Conservation (phyloP, 2,113 vertebrate genomes). For the Apeltes quadracus region DNA sequence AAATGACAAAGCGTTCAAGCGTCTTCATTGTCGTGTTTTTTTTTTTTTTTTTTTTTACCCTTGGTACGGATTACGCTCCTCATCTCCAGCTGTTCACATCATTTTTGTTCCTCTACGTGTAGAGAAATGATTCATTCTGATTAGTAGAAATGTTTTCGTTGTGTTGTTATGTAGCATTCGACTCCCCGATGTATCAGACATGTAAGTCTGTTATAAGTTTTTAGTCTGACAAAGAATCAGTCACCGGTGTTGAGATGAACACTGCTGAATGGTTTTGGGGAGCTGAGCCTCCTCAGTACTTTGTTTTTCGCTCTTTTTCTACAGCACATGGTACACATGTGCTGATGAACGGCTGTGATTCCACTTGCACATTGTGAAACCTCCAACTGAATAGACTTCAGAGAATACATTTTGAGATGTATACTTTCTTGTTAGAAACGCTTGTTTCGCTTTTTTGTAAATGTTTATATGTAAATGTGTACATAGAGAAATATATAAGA, state of each 20-base stretch:
- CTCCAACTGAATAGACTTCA: slow-evolving; percentile 57
- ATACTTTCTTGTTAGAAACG: slow-evolving; percentile 48
- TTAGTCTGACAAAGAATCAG: not conserved
- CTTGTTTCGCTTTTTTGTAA: slow-evolving; percentile 62
- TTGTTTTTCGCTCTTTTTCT: slow-evolving; percentile 26
- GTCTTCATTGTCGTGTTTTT: slow-evolving; percentile 11
- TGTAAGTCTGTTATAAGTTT: not conserved
- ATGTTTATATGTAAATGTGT: slow-evolving; percentile 80
- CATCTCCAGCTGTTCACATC: slow-evolving; percentile 14
- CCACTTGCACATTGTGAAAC: slow-evolving; percentile 39
- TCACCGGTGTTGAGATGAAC: not conserved
- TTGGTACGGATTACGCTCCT: slow-evolving; percentile 56
- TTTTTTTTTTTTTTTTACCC: not conserved
- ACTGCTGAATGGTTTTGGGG: slow-evolving; percentile 13
- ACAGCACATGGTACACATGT: slow-evolving; percentile 64
- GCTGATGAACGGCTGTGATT: slow-evolving; percentile 43
- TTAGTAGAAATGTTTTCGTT: slow-evolving; percentile 48
- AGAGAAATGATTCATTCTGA: slow-evolving; percentile 37
- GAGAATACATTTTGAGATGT: slow-evolving; percentile 29
- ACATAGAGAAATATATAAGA: slow-evolving; percentile 77
- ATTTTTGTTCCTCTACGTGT: slow-evolving; percentile 55
- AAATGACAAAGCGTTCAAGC: slow-evolving; percentile 16
- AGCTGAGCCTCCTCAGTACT: slow-evolving; percentile 51
- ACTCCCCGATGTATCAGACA: slow-evolving; percentile 39
- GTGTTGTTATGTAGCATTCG: slow-evolving; percentile 67